phyloP scores from a whole-genome alignment of 53 echinoderm and acorn worm species.

The Zoroaster sp. region DNA sequence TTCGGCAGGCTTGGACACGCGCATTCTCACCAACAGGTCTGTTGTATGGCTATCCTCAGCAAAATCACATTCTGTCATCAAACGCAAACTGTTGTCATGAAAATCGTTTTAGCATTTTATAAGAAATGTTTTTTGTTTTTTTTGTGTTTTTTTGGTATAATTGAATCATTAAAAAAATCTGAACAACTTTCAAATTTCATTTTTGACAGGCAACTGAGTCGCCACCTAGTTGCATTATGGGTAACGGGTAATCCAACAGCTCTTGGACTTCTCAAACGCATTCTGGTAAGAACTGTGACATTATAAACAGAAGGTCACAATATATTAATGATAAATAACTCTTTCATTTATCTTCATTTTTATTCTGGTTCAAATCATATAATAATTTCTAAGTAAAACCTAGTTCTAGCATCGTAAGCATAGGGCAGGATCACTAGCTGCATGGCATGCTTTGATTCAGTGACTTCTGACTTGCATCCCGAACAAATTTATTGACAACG shows the following conservation, averaged over 20 bases:
- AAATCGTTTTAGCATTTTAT: neutral
- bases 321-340: no score
- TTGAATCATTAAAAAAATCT: no score
- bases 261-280: conserved; percentile 83
- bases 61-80: neutral
- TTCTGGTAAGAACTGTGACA: conserved; percentile 81
- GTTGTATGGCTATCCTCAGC: neutral
- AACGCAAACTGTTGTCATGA: neutral
- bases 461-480: no score
- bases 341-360: no score
- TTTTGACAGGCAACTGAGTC: conserved; percentile 93
- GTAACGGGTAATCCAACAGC: conserved; percentile 96
- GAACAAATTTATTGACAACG: neutral
- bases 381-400: neutral
- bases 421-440: no score
- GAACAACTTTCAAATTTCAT: no score
- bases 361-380: no score
- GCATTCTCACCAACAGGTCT: conserved; percentile 93
- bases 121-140: neutral
- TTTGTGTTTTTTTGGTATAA: neutral
- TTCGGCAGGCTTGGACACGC: conserved; percentile 77
- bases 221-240: conserved; percentile 95
- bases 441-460: no score
- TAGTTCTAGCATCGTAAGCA: no score
- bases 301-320: no score